phyloP scores from a whole-genome alignment of 2,888 invertebrate species.

The Plebejus argus region DNA sequence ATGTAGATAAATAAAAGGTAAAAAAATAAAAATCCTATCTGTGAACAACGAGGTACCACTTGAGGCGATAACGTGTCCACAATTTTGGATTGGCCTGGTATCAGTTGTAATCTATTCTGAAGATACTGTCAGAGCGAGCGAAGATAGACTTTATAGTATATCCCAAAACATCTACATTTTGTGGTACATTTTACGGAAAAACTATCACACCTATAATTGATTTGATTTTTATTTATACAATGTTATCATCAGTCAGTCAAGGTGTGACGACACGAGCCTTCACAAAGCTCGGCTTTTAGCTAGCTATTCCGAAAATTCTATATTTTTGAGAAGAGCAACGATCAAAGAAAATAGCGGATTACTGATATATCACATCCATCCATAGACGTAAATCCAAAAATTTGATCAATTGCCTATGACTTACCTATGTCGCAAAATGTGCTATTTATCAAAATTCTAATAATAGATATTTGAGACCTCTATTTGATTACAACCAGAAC shows the following conservation, averaged over 20 bases:
- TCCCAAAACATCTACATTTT: too few species aligned
- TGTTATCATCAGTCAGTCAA: too few species aligned
- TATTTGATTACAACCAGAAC: neutral
- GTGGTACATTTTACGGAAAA: too few species aligned
- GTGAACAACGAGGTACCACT: neutral
- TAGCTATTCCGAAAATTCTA: neutral
- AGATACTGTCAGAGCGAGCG: neutral
- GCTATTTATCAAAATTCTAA: neutral
- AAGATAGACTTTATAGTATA: too few species aligned
- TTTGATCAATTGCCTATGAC: neutral
- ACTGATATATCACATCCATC: too few species aligned
- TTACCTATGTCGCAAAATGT: neutral
- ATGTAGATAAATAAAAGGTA: slow-evolving; percentile 33
- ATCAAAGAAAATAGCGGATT: too few species aligned
- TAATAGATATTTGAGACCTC: neutral
- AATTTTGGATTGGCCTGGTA: neutral
- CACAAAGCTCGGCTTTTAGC: too few species aligned
- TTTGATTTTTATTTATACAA: too few species aligned
- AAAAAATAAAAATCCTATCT: slow-evolving; percentile 17
- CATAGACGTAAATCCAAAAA: neutral
- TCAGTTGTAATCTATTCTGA: neutral
- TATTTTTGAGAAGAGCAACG: neutral
- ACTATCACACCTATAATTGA: too few species aligned
- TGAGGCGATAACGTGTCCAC: neutral
- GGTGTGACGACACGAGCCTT: too few species aligned